A percentile compares a stretch with the other conserved stretches of the same genome.
phyloP scores from a whole-genome alignment of 2,113 vertebrate species.

The Lophochroa leadbeateri region DNA sequence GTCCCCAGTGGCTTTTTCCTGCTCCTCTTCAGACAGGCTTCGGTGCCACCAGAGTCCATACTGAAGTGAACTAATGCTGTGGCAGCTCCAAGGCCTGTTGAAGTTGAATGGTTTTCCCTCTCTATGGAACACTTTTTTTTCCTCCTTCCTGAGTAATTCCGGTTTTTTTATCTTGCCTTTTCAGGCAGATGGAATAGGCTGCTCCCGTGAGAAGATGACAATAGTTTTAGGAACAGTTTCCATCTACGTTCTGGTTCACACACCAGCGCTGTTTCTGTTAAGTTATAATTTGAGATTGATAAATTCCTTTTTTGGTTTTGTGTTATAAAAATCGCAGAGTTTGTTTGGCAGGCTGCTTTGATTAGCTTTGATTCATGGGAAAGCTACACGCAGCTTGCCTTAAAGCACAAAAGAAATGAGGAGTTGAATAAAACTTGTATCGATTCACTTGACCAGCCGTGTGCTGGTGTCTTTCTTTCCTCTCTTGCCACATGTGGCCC shows the following conservation, averaged over 20 bases:
- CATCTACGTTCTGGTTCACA: neutral
- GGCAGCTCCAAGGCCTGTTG: neutral
- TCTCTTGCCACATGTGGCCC: neutral
- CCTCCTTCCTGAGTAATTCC: neutral
- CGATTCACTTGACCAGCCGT: accelerated
- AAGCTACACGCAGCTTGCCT: neutral
- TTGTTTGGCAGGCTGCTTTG: neutral
- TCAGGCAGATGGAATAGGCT: neutral
- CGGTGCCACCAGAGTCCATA: neutral
- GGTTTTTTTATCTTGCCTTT: neutral
- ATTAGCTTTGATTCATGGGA: neutral
- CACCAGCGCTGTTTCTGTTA: neutral
- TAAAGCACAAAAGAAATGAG: neutral
- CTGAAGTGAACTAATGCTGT: neutral
- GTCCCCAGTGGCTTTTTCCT: neutral
- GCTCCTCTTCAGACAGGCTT: neutral
- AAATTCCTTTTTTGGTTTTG: neutral
- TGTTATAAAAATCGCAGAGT: neutral
- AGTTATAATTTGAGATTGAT: neutral
- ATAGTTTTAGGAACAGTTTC: neutral
- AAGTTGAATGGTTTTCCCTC: neutral
- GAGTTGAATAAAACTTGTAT: neutral
- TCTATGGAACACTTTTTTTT: neutral
- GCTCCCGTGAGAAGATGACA: neutral
- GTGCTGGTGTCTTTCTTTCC: neutral